Conservation (phyloP, 2,113 vertebrate genomes). For the Scophthalmus maximus region DNA sequence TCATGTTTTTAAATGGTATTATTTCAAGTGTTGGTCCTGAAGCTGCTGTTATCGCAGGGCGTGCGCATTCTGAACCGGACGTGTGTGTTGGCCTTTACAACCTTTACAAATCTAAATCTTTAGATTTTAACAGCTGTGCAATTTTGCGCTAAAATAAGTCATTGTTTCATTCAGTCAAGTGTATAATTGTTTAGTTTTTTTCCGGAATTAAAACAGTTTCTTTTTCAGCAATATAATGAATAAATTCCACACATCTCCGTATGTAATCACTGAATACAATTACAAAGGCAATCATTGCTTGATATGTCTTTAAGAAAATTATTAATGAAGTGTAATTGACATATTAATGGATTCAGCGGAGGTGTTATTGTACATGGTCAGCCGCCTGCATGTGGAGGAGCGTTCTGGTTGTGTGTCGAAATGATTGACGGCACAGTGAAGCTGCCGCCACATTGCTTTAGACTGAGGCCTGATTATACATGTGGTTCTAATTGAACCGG, state of each 20-base stretch:
- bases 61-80: conserved; percentile 8
- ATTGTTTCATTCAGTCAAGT: background rate
- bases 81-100: conserved; percentile 21
- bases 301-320: conserved; percentile 36
- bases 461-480: conserved; percentile 81
- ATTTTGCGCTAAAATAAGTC: conserved; percentile 19
- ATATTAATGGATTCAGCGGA: conserved; percentile 46
- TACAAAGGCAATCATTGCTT: background rate
- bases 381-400: conserved; percentile 12
- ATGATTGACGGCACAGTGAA: conserved; percentile 62
- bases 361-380: conserved; percentile 30
- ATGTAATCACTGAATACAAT: background rate
- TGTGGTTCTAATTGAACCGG: conserved; percentile 86
- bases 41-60: conserved; percentile 31
- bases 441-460: conserved; percentile 66
- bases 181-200: conserved; percentile 1
- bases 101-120: background rate
- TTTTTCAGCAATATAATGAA: conserved; percentile 24
- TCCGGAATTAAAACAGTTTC: background rate
- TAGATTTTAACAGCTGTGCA: conserved; percentile 8
- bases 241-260: conserved; percentile 1
- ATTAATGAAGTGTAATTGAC: conserved; percentile 41
- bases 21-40: conserved; percentile 51
- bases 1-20: conserved; percentile 30
- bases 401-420: conserved; percentile 41